Base-by-base conservation (phyloP, 2,888 invertebrate species). In the Synergus umbraculus region DNA sequence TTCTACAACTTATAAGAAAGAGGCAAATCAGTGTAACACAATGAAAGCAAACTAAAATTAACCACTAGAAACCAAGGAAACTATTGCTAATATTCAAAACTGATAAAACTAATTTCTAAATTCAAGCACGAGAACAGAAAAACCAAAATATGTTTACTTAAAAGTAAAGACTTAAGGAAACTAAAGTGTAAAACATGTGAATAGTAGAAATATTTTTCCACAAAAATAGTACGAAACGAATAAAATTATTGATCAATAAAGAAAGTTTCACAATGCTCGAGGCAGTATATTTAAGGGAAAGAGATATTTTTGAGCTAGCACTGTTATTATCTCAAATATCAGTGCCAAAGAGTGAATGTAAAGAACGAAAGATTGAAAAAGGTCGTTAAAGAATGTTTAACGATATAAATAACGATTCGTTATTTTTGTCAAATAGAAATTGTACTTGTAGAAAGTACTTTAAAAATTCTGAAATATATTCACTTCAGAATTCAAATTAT, bases 1-100 rank as follows among this genome's bases (percentile, higher is more conserved):
- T 63, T 63, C 54, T 49, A 73, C 18, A 73, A 41, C 54, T 73
- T 12, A 73, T 43, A 18, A 29, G 18, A 37, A 73, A 73, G 69
- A 49, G 69, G 49, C 9, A 73, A 54, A 73, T 73, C 73, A n/a
- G 41, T 73, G 41, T 73, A 73, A 54, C 10, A 54, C 18, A 73
- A 37, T 37, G 37, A 41, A 73, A 73, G 73, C 73, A 18, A 49
- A 73, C 54, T 43, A 43, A 12, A 18, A 54, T 54, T 29, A 73
- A 73, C 49, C 54, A 73, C 37, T 54, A 73, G n/a, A 41, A 73
- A 73, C n/a, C 29, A 54, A 73, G 29, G 10, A 37, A 54, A 54
- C 66, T 66, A 73, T 73, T 54, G n/a, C 69, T 73, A 54, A 69
- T 44, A 69, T 44, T 69, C 13, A 46, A 46, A 46, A 69, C 12